Base-by-base conservation (phyloP, 1,140 invertebrate species). In the Trichonephila clavipes region DNA sequence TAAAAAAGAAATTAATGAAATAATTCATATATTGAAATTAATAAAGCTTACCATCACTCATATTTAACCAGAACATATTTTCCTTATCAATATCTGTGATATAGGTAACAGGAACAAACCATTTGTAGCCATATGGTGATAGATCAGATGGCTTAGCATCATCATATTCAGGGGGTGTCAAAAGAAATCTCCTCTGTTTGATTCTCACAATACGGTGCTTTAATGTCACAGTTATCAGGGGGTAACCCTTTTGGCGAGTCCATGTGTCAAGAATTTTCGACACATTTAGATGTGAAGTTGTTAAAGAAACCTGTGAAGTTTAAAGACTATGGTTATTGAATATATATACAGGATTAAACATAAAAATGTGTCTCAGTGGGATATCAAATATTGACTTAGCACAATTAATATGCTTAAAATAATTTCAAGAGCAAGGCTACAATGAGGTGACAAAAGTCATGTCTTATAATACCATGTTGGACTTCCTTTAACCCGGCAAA, bases 161-260 rank as follows among this genome's bases (percentile, higher is more conserved):
- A 95, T 95, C 94, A 95, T 95, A 64, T 66, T 90, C 89, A 34
- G 66, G 93, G 86, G 77, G 95, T 89, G 94, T 95, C 64, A 90
- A 94, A 95, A 95, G 95, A 95, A 95, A 97, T 95, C 93, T 95
- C 95, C 96, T 96, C 95, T 97, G 97, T 14, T 95, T 96, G 0
- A 97, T 97, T 0, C 96, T 96, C 51, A 97, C 96, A 61, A 96
- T 95, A 85, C 97, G 96, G n/a, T 96, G 97, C 88, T 97, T 96
- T 94, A 97, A 96, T 0, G 95, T 96, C 61, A 98, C 96, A 3
- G 96, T 97, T 19, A 98, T 96, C 40, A 98, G 95, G 3, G 99
- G 98, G 94, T 97, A 98, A 12, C 98, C 98, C 97, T 98, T 99
- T 96, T 99, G 98, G 64, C 97, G 96, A 0, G 98, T 98, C 98